A percentile compares a stretch with the other conserved stretches of the same genome.
Conservation (phyloP, 2,113 vertebrate genomes). For the Onychostoma macrolepis region DNA sequence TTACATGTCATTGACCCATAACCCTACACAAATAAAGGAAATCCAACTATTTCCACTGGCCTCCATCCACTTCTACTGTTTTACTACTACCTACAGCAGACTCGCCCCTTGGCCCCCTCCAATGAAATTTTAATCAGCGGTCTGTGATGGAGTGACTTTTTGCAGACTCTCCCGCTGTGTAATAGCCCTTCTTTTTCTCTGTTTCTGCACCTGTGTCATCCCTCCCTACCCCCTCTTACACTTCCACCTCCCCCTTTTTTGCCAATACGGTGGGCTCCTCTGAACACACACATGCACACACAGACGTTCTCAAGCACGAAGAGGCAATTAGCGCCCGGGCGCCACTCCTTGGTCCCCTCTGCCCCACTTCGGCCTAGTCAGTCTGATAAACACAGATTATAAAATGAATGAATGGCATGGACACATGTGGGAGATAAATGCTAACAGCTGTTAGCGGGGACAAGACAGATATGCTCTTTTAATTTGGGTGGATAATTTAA, state of each 20-base stretch:
- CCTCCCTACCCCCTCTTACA: slow-evolving; percentile 16
- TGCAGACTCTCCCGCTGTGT: slow-evolving; percentile 78
- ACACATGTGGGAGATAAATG: slow-evolving; percentile 61
- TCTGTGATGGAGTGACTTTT: slow-evolving; percentile 71
- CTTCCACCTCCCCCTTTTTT: slow-evolving; percentile 8
- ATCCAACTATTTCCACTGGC: slow-evolving; percentile 12
- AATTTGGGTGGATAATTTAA: slow-evolving; percentile 78
- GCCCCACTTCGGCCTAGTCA: slow-evolving; percentile 44
- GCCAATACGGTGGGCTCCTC: neutral
- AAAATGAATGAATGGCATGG: slow-evolving; percentile 74
- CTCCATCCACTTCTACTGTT: slow-evolving; percentile 24
- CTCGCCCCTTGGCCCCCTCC: slow-evolving; percentile 62
- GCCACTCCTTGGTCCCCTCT: slow-evolving; percentile 28
- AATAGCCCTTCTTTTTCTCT: slow-evolving; percentile 64
- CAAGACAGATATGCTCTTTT: slow-evolving; percentile 74
- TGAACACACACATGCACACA: slow-evolving; percentile 8
- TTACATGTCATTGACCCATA: neutral
- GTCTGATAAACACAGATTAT: slow-evolving; percentile 73
- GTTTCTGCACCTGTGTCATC: slow-evolving; percentile 62
- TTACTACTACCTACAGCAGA: slow-evolving; percentile 56
- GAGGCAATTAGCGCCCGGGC: slow-evolving; percentile 52
- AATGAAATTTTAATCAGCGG: slow-evolving; percentile 80
- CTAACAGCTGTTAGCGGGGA: slow-evolving; percentile 63
- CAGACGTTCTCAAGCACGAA: slow-evolving; percentile 36
- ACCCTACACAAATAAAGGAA: neutral